Percentiles rank a stretch among this genome's conserved stretches.
phyloP scores from a whole-genome alignment of 1,140 invertebrate genomes.

The Trichogramma pretiosum region DNA sequence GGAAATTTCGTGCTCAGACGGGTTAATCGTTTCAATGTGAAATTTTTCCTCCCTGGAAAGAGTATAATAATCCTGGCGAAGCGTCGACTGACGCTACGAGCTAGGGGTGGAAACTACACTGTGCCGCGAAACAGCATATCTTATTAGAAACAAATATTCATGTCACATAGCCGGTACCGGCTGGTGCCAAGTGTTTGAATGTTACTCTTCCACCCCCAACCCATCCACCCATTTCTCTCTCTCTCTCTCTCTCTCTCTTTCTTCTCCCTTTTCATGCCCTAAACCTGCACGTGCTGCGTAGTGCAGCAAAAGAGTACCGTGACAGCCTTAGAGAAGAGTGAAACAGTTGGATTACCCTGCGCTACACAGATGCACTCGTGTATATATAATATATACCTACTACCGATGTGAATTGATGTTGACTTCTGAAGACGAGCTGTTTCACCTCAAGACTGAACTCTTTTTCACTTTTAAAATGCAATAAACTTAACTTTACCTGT shows the following conservation, averaged over 20 bases:
- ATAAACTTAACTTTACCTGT: too few relatives aligned
- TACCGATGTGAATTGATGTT: too few relatives aligned
- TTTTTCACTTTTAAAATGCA: too few relatives aligned
- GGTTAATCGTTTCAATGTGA: conserved; percentile 29
- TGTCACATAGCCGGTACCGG: conserved; percentile 45
- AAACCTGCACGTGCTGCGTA: background rate
- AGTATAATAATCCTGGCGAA: conserved; percentile 4
- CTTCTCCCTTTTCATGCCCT: too few relatives aligned
- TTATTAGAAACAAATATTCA: conserved; percentile 49
- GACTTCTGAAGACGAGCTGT: too few relatives aligned
- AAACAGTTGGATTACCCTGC: background rate
- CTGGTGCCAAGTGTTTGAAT: conserved; percentile 47
- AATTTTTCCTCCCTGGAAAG: conserved; percentile 10
- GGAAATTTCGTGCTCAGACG: conserved; percentile 1
- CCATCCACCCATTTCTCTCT: too few relatives aligned
- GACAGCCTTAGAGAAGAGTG: too few relatives aligned
- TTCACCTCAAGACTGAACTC: too few relatives aligned
- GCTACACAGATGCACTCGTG: background rate
- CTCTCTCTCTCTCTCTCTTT: too few relatives aligned
- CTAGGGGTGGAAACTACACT: conserved; percentile 14
- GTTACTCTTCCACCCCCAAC: too few relatives aligned
- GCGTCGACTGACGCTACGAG: conserved; percentile 36
- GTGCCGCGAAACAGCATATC: conserved; percentile 30
- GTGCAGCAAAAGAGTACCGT: too few relatives aligned
- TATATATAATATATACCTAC: too few relatives aligned